Evolutionary conservation across 2,113 vertebrate species (phyloP).

Genomic region (Clupea harengus): DNA sequence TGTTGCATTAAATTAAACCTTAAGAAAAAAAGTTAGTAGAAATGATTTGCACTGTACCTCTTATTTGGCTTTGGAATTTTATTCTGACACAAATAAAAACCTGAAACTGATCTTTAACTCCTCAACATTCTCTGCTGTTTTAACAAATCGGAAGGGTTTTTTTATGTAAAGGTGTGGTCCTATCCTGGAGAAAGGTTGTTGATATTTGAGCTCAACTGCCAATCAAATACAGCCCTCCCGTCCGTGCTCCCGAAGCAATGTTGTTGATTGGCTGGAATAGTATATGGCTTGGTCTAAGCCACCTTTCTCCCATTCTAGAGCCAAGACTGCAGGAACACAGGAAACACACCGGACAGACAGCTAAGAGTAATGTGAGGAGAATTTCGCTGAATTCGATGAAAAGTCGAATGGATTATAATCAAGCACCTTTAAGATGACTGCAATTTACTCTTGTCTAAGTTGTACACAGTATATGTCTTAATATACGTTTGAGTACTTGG

Average conservation of each 20-base stretch:
- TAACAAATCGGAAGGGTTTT: background rate
- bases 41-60: background rate
- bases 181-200: background rate
- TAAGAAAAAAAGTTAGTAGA: background rate
- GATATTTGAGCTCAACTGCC: background rate
- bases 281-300: background rate
- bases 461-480: too few species aligned
- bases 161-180: background rate
- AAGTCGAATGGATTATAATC: too few species aligned
- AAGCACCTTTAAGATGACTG: too few species aligned
- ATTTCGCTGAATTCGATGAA: too few species aligned
- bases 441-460: too few species aligned
- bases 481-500: too few species aligned
- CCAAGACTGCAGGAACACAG: too few species aligned
- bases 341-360: background rate
- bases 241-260: background rate
- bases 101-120: background rate
- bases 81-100: background rate
- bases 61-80: background rate
- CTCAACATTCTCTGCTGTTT: background rate
- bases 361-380: background rate
- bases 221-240: background rate
- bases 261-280: background rate
- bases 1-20: background rate
- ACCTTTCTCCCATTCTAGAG: background rate